Evolutionary conservation across 2,113 vertebrate species (phyloP).

Genomic region (Maccullochella peelii): DNA sequence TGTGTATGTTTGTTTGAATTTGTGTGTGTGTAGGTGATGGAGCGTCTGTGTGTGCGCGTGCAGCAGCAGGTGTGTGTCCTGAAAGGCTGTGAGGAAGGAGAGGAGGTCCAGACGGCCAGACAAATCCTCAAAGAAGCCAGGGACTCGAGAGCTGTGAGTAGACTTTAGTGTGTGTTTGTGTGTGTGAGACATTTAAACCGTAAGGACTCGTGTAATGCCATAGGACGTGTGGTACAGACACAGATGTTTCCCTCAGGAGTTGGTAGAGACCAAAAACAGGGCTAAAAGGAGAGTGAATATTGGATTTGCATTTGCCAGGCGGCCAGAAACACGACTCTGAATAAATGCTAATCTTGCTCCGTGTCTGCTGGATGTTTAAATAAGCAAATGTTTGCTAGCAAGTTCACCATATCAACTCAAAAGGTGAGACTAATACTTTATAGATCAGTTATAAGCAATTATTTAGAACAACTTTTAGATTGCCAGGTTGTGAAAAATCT

Average conservation of each 20-base stretch:
- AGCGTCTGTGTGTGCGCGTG: constrained; percentile 89
- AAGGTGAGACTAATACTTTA: not conserved
- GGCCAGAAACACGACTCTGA: too few relatives aligned
- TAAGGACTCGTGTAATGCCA: too few relatives aligned
- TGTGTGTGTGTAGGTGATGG: constrained; percentile 84
- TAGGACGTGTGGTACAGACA: too few relatives aligned
- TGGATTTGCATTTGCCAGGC: too few relatives aligned
- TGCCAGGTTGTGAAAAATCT: not conserved
- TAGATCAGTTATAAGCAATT: not conserved
- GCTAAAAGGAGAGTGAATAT: too few relatives aligned
- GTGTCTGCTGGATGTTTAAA: too few relatives aligned
- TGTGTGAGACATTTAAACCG: not conserved
- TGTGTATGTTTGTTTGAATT: not conserved
- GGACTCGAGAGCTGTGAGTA: constrained; percentile 90
- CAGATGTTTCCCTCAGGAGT: too few relatives aligned
- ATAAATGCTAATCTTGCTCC: too few relatives aligned
- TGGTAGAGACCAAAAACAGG: too few relatives aligned
- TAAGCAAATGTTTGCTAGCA: too few relatives aligned
- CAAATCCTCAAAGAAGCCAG: constrained; percentile 92
- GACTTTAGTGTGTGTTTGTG: not conserved
- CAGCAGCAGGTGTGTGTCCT: constrained; percentile 91
- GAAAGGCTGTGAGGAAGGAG: constrained; percentile 85
- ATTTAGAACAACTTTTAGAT: not conserved
- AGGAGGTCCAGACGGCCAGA: constrained; percentile 89
- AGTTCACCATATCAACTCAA: too few relatives aligned